Base-by-base conservation (phyloP, 2,888 invertebrate species). In the Apomyelois bistriatella region DNA sequence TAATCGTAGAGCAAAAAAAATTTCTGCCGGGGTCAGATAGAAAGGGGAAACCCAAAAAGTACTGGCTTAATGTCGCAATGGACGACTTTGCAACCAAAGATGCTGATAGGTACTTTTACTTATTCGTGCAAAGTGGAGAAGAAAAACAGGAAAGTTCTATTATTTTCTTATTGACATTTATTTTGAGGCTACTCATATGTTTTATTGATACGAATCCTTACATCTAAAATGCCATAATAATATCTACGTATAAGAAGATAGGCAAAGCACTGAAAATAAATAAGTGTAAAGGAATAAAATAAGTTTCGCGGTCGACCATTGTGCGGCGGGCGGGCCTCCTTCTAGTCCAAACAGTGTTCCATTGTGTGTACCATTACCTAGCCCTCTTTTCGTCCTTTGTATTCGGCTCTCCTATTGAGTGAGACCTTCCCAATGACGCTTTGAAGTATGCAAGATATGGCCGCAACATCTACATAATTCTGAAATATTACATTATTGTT, bases 331-430 rank as follows among this genome's bases (percentile, higher is more conserved):
- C 55, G 68, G 32, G 73, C 74, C 77, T 71, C 72, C 78, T 76
- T 68, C 83, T 82, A 86, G 87, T 85, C 82, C 87, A 88, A 89
- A 89, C 88, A 89, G 85, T 85, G 76, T 82, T 79, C 85, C 82
- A 86, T 88, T 89, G 88, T 89, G 87, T 82, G 82, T 77, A 76
- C 85, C 82, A 88, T 88, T 87, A 88, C 88, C 85, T 87, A 87
- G 87, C 87, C 85, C 86, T 87, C 85, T 82, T 82, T 85, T 82
- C 84, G 77, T 77, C 87, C 81, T 86, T 89, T 88, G 88, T 89
- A 76, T 79, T 84, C 84, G 76, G 70, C 81, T 82, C 82, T 81
- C 75, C 86, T 82, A 86, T 88, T 86, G 85, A 87, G 85, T 81
- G 85, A 84, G 82, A 85, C 83, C 85, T 85, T 86, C 83, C 82